phyloP scores from a whole-genome alignment of 2,888 invertebrate genomes.

The Melanargia galathea region DNA sequence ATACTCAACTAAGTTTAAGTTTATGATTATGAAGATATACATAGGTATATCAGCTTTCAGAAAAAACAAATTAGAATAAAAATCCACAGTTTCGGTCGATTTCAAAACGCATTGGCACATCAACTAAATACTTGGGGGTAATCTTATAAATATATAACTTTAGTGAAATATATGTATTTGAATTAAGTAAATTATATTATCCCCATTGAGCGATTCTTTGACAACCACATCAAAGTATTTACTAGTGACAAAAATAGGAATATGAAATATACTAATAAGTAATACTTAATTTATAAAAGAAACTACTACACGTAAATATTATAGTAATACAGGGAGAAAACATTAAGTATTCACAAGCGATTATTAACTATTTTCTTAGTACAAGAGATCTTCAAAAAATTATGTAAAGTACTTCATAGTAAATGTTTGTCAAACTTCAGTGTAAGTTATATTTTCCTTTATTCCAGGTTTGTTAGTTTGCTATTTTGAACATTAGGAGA shows the following conservation, averaged over 20 bases:
- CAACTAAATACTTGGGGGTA: constrained; percentile 37
- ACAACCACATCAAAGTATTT: constrained; percentile 33
- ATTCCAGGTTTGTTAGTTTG: no score
- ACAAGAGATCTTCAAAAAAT: no score
- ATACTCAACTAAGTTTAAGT: constrained; percentile 66
- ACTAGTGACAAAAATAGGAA: constrained; percentile 29
- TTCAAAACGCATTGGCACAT: constrained; percentile 35
- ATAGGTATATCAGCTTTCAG: constrained; percentile 61
- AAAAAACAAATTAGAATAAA: constrained; percentile 47
- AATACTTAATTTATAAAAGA: constrained; percentile 37
- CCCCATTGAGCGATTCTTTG: constrained; percentile 41
- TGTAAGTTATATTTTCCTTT: no score
- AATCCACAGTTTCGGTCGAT: constrained; percentile 46
- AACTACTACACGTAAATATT: constrained; percentile 30
- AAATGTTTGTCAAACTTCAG: no score
- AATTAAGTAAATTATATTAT: constrained; percentile 36
- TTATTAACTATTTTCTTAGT: no score
- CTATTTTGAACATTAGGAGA: no score
- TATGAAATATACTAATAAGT: constrained; percentile 37
- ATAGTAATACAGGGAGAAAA: no score
- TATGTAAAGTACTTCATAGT: no score
- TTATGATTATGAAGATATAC: constrained; percentile 47
- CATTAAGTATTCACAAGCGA: no score
- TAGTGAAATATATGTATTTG: constrained; percentile 29
- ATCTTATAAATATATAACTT: constrained; percentile 19